A percentile compares a stretch with the other conserved stretches of the same genome.
These are phyloP conservation scores for Ctenopoma kingsleyae DNA, from an alignment of 2,797 vertebrate species.

Conservation along the genomic window DNA sequence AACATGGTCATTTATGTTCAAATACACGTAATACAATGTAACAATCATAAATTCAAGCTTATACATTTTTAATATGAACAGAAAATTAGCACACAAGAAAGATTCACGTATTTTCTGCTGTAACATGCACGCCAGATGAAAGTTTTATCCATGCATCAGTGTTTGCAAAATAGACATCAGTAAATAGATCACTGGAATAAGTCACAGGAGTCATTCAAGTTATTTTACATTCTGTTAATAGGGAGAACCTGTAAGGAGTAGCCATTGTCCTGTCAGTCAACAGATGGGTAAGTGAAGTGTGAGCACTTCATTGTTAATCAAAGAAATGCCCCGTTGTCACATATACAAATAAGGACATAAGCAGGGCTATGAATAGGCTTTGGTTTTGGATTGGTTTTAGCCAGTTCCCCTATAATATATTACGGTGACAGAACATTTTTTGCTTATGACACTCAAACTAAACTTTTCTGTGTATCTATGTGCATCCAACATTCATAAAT, in stretches of 20 bases:
- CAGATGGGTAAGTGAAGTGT: conserved; percentile 16
- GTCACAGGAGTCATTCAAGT: conserved; percentile 10
- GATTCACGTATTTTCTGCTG: too few relatives aligned
- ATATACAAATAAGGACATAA: conserved; percentile 42
- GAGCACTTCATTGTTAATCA: conserved; percentile 15
- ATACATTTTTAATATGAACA: too few relatives aligned
- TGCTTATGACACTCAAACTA: neutral
- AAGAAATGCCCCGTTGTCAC: conserved; percentile 9
- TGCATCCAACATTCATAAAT: neutral
- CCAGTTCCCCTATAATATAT: conserved; percentile 1
- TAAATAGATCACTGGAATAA: too few relatives aligned
- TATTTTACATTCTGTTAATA: conserved; percentile 34
- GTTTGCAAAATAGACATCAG: conserved; percentile 8
- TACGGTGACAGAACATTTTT: neutral
- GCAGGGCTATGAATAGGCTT: conserved; percentile 10
- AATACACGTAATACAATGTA: too few relatives aligned
- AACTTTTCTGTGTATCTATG: neutral
- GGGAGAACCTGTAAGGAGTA: neutral
- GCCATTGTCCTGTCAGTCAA: conserved; percentile 18
- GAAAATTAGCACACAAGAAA: too few relatives aligned
- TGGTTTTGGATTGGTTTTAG: conserved; percentile 13
- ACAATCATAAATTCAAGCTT: too few relatives aligned
- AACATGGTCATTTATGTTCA: too few relatives aligned
- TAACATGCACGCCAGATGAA: neutral
- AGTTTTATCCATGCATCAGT: neutral